Evolutionary conservation across 2,888 invertebrate genomes (phyloP), one percentile per base, ranked within the genome.

Genomic region (Catocala nupta): DNA sequence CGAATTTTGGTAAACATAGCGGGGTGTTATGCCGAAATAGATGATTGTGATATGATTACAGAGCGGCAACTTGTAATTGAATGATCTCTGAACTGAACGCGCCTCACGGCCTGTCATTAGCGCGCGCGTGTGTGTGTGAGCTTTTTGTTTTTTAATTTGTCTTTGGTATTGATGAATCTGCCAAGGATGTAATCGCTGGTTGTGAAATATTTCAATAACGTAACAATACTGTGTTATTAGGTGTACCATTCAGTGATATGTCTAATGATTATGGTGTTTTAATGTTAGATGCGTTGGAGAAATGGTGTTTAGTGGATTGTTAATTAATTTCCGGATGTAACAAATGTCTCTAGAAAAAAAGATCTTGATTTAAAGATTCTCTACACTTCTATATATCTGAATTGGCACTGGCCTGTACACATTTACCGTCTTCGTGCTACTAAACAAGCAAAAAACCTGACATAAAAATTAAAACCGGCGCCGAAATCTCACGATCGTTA

Each of bases 41-140:
- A 84, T 88, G 88, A 90, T 90, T 91, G 89, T 85, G 78, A 83
- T 83, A 83, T 90, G 91, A 93, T 93, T 90, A 91, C 86, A 88
- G 90, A 83, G 87, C 94, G 92, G 92, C 68, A 62, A 55, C 49
- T 63, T 62, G 68, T 83, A 84, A 85, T 85, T 85, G 85, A 83
- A 83, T 76, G 78, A 75, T 81, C 70, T 73, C 72, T 74, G 70
- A 74, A 75, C 68, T 73, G 75, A 74, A 68, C 64, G 71, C 71
- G 77, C 60, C 64, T 62, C 71, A 60, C 55, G 62, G 63, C 64
- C 88, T 86, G 81, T 88, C 81, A 90, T 90, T 89, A 89, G 81
- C 78, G 75, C 73, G 73, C 43, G 51, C 33, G 7, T 56, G 52
- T 59, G 63, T 44, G 63, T 33, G 63, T 12, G 63, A 10, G 13